Evolutionary conservation across 2,113 vertebrate species (phyloP).

Genomic region (Nicator chloris): DNA sequence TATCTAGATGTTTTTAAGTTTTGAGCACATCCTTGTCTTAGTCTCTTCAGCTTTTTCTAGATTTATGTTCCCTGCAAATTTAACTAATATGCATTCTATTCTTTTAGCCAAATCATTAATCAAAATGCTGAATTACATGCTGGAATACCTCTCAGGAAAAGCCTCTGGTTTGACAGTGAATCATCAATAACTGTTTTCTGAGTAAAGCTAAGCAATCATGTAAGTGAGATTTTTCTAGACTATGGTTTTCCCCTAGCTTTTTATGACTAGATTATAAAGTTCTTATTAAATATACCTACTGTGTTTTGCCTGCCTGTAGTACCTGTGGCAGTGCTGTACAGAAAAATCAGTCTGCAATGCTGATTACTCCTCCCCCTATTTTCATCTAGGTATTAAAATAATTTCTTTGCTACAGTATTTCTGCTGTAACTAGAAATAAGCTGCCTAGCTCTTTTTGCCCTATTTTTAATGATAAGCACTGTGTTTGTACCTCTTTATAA

Average conservation of each 20-base stretch:
- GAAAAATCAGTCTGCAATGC: not conserved
- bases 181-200: not conserved
- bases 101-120: conserved; percentile 3
- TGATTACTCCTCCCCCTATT: not conserved
- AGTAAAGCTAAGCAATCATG: not conserved
- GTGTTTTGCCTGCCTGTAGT: not conserved
- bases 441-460: not conserved
- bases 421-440: not conserved
- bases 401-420: not conserved
- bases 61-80: not conserved
- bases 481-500: not conserved
- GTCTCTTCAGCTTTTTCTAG: not conserved
- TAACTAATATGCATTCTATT: not conserved
- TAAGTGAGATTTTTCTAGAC: not conserved
- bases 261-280: not conserved
- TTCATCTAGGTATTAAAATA: not conserved
- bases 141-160: not conserved
- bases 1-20: not conserved
- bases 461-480: not conserved
- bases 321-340: not conserved
- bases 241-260: not conserved
- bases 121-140: not conserved
- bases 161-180: not conserved
- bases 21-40: not conserved
- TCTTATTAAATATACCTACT: not conserved